These are phyloP conservation scores for Microtus montanus DNA, from an alignment of 2,113 vertebrate genomes.

Conservation along the genomic window DNA sequence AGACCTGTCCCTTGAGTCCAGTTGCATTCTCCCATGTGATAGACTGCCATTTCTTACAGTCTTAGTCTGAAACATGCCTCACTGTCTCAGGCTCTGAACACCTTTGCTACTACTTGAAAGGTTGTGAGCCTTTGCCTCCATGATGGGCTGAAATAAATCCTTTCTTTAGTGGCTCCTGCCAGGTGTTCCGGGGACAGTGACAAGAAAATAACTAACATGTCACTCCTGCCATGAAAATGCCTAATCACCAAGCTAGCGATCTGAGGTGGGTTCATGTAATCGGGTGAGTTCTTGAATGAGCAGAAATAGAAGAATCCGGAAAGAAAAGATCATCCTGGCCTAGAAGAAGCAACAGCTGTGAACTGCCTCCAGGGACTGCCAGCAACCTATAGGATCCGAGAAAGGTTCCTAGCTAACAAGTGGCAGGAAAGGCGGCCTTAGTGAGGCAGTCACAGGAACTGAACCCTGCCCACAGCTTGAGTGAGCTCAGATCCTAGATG, in stretches of 20 bases:
- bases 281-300: neutral
- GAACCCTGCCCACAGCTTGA: too few relatives aligned
- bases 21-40: neutral
- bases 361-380: rapidly evolving
- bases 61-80: neutral
- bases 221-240: neutral
- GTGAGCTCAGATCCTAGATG: too few relatives aligned
- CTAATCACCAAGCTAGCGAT: neutral
- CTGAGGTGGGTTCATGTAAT: neutral
- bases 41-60: neutral
- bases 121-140: neutral
- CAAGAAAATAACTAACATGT: neutral
- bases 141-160: neutral
- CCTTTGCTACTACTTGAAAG: neutral
- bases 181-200: neutral
- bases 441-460: too few relatives aligned
- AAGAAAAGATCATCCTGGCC: neutral
- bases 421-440: too few relatives aligned
- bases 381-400: neutral
- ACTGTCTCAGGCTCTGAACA: neutral
- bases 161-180: neutral
- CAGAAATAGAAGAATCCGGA: neutral
- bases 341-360: neutral
- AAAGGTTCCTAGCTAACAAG: neutral
- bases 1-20: neutral